A percentile compares a stretch with the other conserved stretches of the same genome.
phyloP scores from a whole-genome alignment of 2,888 invertebrate genomes.

The Plagiodera versicolora region DNA sequence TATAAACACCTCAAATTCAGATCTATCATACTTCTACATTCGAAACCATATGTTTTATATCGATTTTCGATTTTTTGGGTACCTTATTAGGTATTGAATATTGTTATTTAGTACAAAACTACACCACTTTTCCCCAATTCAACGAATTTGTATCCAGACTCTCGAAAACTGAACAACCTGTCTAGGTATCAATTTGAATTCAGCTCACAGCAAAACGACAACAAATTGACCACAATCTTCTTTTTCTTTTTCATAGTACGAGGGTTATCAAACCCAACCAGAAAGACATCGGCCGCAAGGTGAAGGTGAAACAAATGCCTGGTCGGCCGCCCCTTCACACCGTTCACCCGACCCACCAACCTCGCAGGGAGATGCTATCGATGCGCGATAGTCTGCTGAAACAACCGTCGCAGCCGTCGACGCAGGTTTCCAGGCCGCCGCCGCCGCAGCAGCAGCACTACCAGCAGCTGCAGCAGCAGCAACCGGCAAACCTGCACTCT shows the following conservation, averaged over 20 bases:
- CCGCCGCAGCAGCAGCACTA: constrained; percentile 42
- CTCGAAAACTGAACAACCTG: too few species aligned
- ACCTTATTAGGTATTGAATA: too few species aligned
- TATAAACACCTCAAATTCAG: too few species aligned
- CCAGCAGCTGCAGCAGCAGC: constrained; percentile 35
- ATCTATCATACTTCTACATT: too few species aligned
- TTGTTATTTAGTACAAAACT: too few species aligned
- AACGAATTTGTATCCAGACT: too few species aligned
- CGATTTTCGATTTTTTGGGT: too few species aligned
- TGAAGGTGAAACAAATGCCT: constrained; percentile 68
- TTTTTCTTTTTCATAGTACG: constrained; percentile 64
- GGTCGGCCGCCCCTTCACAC: constrained; percentile 32
- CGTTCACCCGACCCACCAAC: constrained; percentile 12
- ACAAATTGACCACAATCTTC: too few species aligned
- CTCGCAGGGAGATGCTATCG: constrained; percentile 46
- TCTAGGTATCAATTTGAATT: too few species aligned
- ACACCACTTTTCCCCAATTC: too few species aligned
- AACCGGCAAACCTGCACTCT: not conserved
- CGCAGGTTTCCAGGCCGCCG: constrained; percentile 32
- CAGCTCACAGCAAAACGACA: too few species aligned
- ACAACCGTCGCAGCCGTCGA: constrained; percentile 44
- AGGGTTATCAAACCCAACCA: constrained; percentile 92
- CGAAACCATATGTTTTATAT: too few species aligned
- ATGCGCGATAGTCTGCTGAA: constrained; percentile 47
- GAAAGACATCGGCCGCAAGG: constrained; percentile 85